Conservation (phyloP, 2,113 vertebrate species). For the Phaetusa simplex region DNA sequence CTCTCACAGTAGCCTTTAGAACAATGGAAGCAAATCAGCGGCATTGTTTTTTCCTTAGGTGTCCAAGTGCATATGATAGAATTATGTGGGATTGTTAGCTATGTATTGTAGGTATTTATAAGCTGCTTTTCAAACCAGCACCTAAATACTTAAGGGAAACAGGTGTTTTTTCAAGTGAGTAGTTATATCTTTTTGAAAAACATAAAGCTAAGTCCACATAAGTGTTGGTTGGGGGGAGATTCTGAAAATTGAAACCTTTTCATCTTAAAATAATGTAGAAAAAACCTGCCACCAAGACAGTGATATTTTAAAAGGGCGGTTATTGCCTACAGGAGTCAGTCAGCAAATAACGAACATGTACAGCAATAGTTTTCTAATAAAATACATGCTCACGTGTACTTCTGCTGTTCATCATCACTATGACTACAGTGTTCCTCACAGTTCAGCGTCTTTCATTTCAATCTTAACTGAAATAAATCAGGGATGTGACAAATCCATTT, state of each 20-base stretch:
- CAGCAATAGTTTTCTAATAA: constrained; percentile 25
- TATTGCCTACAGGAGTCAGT: background rate
- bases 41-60: background rate
- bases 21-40: background rate
- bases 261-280: background rate
- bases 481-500: background rate
- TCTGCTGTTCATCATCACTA: constrained; percentile 16
- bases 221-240: background rate
- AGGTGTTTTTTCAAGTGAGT: background rate
- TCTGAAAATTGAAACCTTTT: background rate
- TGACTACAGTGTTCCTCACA: constrained; percentile 36
- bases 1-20: background rate
- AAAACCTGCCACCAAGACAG: background rate
- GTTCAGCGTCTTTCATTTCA: background rate
- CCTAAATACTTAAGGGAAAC: background rate
- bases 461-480: background rate
- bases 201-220: background rate
- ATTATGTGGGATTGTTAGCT: background rate
- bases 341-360: background rate
- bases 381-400: background rate
- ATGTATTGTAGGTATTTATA: background rate
- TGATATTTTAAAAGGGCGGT: background rate
- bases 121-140: background rate
- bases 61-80: background rate
- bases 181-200: background rate